Conservation (phyloP, 2,797 vertebrate species). For the Kryptopterus vitreolus region DNA sequence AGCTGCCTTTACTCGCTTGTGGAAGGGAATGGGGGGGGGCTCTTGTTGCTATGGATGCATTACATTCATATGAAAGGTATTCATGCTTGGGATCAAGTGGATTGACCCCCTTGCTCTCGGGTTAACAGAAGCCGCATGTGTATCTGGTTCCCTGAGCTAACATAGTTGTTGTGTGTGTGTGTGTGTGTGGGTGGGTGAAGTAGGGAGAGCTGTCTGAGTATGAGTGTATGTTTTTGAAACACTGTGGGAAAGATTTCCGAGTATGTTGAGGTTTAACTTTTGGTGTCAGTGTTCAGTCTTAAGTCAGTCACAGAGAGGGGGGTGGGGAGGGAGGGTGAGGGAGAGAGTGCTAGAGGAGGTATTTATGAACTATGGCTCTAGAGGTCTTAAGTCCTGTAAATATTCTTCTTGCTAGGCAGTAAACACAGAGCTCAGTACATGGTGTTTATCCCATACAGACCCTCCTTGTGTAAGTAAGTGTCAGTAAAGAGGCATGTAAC, state of each 20-base stretch:
- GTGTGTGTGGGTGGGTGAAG: constrained; percentile 35
- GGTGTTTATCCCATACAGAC: constrained; percentile 51
- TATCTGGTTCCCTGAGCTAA: constrained; percentile 55
- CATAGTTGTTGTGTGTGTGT: constrained; percentile 47
- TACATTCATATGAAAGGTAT: constrained; percentile 74
- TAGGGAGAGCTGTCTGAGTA: constrained; percentile 15
- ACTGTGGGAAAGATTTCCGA: constrained; percentile 40
- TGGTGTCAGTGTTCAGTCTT: constrained; percentile 41
- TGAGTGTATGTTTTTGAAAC: constrained; percentile 37
- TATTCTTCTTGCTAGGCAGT: constrained; percentile 63
- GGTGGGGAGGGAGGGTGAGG: constrained; percentile 7
- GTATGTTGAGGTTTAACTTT: constrained; percentile 42
- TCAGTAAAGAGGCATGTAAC: constrained; percentile 27
- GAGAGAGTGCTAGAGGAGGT: constrained; percentile 45
- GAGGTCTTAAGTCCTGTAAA: constrained; percentile 68
- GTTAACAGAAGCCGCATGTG: constrained; percentile 76
- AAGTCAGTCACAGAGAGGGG: not conserved
- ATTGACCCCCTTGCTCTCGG: constrained; percentile 76
- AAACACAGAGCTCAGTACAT: constrained; percentile 56
- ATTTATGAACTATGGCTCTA: constrained; percentile 73
- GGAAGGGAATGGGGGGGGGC: constrained; percentile 46
- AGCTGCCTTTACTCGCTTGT: constrained; percentile 36
- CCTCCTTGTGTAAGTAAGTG: constrained; percentile 49
- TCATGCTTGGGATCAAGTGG: constrained; percentile 72
- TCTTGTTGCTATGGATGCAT: constrained; percentile 73